These are phyloP conservation scores for Hestina assimilis DNA, from an alignment of 1,140 invertebrate species.

Conservation along the genomic window DNA sequence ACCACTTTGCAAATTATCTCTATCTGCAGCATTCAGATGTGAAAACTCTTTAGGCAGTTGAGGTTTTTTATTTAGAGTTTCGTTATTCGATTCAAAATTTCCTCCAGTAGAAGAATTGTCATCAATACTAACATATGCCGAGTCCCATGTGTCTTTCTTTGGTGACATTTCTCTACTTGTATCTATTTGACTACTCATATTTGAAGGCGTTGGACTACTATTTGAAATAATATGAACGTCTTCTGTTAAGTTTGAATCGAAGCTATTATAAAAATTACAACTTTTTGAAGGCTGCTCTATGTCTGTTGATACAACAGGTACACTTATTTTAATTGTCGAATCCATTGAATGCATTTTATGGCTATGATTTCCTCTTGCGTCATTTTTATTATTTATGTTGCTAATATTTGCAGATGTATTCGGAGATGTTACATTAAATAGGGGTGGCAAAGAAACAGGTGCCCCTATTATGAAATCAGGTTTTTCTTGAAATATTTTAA, in stretches of 20 bases:
- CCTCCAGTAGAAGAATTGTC: conserved; percentile 41
- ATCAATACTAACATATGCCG: conserved; percentile 77
- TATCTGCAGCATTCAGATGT: conserved; percentile 61
- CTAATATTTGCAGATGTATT: conserved; percentile 3
- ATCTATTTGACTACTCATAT: conserved; percentile 15
- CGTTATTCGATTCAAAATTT: conserved; percentile 24
- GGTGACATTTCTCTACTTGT: conserved; percentile 38
- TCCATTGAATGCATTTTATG: background rate
- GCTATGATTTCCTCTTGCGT: background rate
- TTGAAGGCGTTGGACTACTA: conserved; percentile 14
- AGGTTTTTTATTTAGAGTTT: conserved; percentile 47
- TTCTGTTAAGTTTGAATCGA: conserved; percentile 24
- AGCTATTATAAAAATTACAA: conserved; percentile 15
- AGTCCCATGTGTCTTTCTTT: conserved; percentile 74
- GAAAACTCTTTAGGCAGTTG: conserved; percentile 44
- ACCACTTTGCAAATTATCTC: conserved; percentile 64
- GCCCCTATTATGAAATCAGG: conserved; percentile 76
- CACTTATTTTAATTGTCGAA: too few relatives aligned
- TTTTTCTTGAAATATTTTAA: conserved; percentile 31
- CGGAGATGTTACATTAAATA: conserved; percentile 24
- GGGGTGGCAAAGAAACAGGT: conserved; percentile 69
- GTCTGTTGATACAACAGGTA: background rate
- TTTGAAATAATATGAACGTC: conserved; percentile 19
- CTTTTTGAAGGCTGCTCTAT: conserved; percentile 3
- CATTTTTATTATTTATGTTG: background rate